Conservation (phyloP, 2,113 vertebrate species). For the Rhagologus leucostigma region DNA sequence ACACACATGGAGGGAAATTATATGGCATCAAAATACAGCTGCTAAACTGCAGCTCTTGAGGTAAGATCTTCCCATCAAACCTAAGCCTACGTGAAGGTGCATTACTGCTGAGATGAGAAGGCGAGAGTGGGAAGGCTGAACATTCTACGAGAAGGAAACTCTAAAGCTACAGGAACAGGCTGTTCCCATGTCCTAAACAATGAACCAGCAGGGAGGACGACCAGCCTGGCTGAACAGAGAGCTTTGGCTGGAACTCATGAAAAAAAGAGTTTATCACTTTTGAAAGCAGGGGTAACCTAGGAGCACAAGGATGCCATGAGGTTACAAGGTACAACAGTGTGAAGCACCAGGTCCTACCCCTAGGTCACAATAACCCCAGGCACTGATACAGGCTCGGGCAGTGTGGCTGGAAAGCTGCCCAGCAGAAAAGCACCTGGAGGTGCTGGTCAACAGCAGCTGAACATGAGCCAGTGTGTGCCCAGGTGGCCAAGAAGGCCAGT, state of each 20-base stretch:
- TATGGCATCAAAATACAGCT: background rate
- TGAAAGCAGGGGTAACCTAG: background rate
- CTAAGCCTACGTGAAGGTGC: background rate
- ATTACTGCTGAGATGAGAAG: fast-evolving
- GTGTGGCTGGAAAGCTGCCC: background rate
- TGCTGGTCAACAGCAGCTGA: background rate
- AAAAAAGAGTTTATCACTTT: background rate
- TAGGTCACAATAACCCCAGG: background rate
- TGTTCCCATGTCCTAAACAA: background rate
- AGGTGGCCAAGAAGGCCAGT: background rate
- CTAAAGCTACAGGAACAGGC: background rate
- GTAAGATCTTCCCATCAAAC: background rate
- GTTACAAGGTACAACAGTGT: background rate
- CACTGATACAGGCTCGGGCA: background rate
- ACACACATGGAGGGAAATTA: background rate
- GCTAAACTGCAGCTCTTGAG: background rate
- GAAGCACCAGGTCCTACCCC: background rate
- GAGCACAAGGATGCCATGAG: background rate
- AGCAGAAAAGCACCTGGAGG: background rate
- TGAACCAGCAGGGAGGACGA: fast-evolving
- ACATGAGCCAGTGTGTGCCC: background rate
- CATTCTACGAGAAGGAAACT: background rate
- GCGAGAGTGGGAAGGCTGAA: background rate
- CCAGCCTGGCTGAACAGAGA: background rate
- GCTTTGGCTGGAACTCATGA: background rate